Evolutionary conservation across 2,113 vertebrate genomes (phyloP).

Genomic region (Phrynosoma platyrhinos): DNA sequence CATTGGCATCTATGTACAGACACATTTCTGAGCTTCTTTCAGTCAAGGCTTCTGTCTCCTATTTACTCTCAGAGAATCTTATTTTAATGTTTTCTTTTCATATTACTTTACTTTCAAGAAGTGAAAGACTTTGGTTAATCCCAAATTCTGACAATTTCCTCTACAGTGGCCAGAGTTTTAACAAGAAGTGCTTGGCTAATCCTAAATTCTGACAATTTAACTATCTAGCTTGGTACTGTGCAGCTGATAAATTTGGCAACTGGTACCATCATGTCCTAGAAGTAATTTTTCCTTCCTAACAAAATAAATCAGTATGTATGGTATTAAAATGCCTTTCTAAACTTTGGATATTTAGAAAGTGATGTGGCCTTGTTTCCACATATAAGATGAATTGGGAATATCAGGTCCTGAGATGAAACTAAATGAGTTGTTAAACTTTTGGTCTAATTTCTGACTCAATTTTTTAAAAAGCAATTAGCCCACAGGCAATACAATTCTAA

Average conservation of each 20-base stretch:
- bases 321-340: not conserved
- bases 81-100: not conserved
- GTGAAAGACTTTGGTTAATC: too few relatives aligned
- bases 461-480: not conserved
- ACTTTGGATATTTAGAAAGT: not conserved
- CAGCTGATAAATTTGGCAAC: constrained; percentile 36
- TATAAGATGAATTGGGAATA: not conserved
- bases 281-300: not conserved
- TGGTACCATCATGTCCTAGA: not conserved
- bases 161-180: not conserved
- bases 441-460: not conserved
- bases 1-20: constrained; percentile 46
- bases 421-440: not conserved
- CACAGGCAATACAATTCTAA: not conserved
- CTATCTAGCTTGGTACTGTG: not conserved
- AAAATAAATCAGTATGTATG: not conserved
- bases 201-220: not conserved
- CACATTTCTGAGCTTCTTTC: constrained; percentile 40
- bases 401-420: not conserved
- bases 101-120: not conserved
- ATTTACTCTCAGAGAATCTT: constrained; percentile 12
- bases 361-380: not conserved
- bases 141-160: fast-evolving
- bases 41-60: constrained; percentile 48
- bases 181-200: not conserved